Evolutionary conservation across 2,888 invertebrate species (phyloP), one percentile per base, ranked within the genome.

Genomic region (Rhodophaea formosa): DNA sequence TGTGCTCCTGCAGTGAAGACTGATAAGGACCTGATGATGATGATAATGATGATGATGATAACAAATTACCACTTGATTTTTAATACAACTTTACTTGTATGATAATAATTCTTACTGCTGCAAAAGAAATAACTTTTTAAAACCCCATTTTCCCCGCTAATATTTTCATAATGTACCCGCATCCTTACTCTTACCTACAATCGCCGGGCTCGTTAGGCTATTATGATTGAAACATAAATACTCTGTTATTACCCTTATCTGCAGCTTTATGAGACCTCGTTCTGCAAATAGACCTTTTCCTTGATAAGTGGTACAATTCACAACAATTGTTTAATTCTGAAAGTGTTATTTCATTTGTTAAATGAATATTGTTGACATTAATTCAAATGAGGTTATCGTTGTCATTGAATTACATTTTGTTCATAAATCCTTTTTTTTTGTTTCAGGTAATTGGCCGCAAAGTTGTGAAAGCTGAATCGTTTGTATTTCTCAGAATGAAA

Each of bases 91-190:
- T n/a, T n/a, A n/a, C n/a, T n/a, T n/a, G n/a, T n/a, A n/a, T n/a
- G n/a, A n/a, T n/a, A n/a, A n/a, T n/a, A n/a, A n/a, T n/a, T n/a
- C n/a, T n/a, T n/a, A n/a, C n/a, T n/a, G n/a, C n/a, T n/a, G n/a
- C n/a, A n/a, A 23, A 23, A 23, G 5, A 23, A 23, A 5, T 3
- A 23, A 23, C 23, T 3, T 23, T 23, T 23, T 23, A 23, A 23
- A 23, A 5, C 23, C 23, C n/a, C 5, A 3, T 23, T 23, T 5
- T 23, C 23, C 23, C 2, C 39, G 39, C 39, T 39, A 12, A 39
- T 39, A 39, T 1, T 39, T 39, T 12, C 10, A 3, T 74, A 67
- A 57, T 64, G 67, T 73, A 72, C 76, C 77, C 79, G 75, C 72
- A 32, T 7, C 35, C 51, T 74, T 75, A 71, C 72, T 59, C 67